Evolutionary conservation across 1,140 invertebrate genomes (phyloP).

Genomic region (Dinothrombium tinctorium): DNA sequence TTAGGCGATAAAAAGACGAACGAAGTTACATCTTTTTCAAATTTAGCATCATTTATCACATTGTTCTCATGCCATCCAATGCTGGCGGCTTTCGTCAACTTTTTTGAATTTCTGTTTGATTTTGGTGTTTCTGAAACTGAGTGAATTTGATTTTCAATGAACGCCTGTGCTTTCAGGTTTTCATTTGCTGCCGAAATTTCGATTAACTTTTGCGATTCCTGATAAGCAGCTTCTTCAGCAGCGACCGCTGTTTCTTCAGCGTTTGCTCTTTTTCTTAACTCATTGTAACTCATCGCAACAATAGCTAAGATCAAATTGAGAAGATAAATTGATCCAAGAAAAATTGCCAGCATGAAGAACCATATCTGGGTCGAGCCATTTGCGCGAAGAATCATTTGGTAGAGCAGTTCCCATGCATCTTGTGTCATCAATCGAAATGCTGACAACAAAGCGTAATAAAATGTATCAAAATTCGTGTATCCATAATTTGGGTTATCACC

Average conservation of each 20-base stretch:
- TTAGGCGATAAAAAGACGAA: too few species aligned
- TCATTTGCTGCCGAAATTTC: constrained; percentile 29
- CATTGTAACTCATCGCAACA: constrained; percentile 97
- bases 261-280: constrained; percentile 90
- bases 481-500: constrained; percentile 89
- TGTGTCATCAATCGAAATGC: constrained; percentile 95
- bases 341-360: constrained; percentile 95
- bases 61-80: too few species aligned
- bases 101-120: too few species aligned
- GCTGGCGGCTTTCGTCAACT: too few species aligned
- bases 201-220: constrained; percentile 27
- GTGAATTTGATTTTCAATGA: constrained; percentile 13
- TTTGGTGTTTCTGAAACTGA: too few species aligned
- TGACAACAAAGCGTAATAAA: constrained; percentile 84
- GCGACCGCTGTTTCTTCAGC: constrained; percentile 51
- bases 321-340: constrained; percentile 92
- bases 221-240: constrained; percentile 23
- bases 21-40: too few species aligned
- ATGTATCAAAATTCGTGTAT: constrained; percentile 93
- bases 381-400: constrained; percentile 75
- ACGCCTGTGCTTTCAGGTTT: constrained; percentile 18
- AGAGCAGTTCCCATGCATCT: constrained; percentile 94
- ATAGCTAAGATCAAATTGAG: constrained; percentile 97
- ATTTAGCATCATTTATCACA: too few species aligned
- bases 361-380: constrained; percentile 89